Evolutionary conservation across 1,140 invertebrate genomes (phyloP), one percentile per base, ranked within the genome.

Genomic region (Hypsibius dujardini): DNA sequence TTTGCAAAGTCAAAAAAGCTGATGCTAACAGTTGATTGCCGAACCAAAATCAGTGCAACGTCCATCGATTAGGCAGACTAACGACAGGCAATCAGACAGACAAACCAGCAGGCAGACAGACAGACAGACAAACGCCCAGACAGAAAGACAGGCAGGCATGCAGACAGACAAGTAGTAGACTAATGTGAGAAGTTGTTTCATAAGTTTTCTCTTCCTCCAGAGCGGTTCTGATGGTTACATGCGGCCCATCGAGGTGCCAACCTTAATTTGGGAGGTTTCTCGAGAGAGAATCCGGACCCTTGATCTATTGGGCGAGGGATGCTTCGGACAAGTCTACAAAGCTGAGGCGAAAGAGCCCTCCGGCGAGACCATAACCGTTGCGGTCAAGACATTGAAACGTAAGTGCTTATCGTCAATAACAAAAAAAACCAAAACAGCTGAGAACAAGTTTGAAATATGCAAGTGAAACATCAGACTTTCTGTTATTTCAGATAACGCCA

Each of bases 241-340:
- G 62, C 12, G 45, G 45, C 62, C 62, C 12, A 42, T 15, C 42
- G 42, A 15, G 62, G 42, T 28, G 28, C 28, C 28, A 28, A 28
- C 62, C 47, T 88, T 90, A 77, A 84, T 83, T 69, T 93, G 90
- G 90, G 91, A 94, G 79, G 92, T 92, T 78, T 89, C 90, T 0
- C 81, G 91, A 70, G 89, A 93, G 76, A 85, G 86, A 71, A 81
- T 94, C 46, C 87, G 90, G 78, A 88, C 94, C 28, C 88, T 91
- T 76, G 87, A 87, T 74, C 91, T 93, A 67, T 83, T 95, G 0
- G 91, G 91, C 0, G 91, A 95, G 82, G 92, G 92, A 14, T 92
- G 90, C 74, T 95, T 94, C 74, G 92, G 91, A 0, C 90, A 94
- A 82, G 91, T 94, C 1, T 92, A 89, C 88, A 86, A 88, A 73